Percentiles rank a stretch among this genome's conserved stretches.
Evolutionary conservation across 2,888 invertebrate genomes (phyloP).

Genomic region (Orchesella flavescens): DNA sequence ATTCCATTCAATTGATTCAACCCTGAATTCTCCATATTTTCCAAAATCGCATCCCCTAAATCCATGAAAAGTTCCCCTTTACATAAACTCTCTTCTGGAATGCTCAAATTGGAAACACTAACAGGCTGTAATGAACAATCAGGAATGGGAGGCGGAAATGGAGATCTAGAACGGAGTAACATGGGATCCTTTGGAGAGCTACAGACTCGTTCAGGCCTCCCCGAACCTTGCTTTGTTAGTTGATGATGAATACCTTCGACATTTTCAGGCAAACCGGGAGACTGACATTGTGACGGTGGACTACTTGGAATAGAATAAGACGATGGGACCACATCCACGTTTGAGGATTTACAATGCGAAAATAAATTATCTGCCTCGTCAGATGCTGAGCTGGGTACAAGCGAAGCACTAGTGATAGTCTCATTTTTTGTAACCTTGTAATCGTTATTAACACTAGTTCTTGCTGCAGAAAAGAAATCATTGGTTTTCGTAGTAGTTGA

Average conservation of each 20-base stretch:
- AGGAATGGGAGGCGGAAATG: constrained; percentile 31
- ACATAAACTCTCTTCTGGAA: constrained; percentile 61
- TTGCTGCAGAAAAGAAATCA: not conserved
- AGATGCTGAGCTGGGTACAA: constrained; percentile 23
- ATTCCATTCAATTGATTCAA: not conserved
- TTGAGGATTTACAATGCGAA: constrained; percentile 19
- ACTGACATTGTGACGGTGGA: constrained; percentile 54
- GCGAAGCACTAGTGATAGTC: not conserved
- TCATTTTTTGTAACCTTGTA: not conserved
- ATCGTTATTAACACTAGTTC: not conserved
- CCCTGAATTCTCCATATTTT: constrained; percentile 22
- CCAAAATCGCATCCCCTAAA: constrained; percentile 30
- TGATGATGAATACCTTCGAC: not conserved
- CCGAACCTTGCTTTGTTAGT: not conserved
- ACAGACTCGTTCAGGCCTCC: not conserved
- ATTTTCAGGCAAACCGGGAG: constrained; percentile 36
- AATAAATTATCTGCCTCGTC: constrained; percentile 10
- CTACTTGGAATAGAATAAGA: constrained; percentile 54
- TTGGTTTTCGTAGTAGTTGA: not conserved
- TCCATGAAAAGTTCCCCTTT: constrained; percentile 60
- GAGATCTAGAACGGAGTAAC: constrained; percentile 52
- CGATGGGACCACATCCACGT: constrained; percentile 46
- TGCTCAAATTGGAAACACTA: constrained; percentile 54
- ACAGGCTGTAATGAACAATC: constrained; percentile 43
- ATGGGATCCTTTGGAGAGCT: constrained; percentile 53